Base-by-base conservation (phyloP, 2,797 vertebrate species). In the Xiphorhynchus erythropygius region DNA sequence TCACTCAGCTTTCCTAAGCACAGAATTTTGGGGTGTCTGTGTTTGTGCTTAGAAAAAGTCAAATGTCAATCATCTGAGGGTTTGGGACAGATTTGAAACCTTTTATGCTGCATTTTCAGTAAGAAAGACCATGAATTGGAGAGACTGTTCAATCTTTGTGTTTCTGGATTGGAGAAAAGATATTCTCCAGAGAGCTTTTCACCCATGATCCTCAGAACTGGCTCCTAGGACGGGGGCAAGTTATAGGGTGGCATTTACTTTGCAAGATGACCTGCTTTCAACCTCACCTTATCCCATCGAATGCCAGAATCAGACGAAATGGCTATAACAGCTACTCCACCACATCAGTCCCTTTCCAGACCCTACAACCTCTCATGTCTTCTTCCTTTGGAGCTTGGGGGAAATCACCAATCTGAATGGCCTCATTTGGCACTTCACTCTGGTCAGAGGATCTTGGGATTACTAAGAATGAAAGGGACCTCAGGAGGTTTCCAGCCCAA, bases 221-320 rank as follows among this genome's bases (percentile, higher is more conserved):
- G 2, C 9, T 52, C 9, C 2, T 2, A 49, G 12, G 16, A 37
- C 46, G 3, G 4, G 3, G 16, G 46, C 8, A 46, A 3, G 15
- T 41, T 41, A 27, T 10, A 56, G 56, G 46, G 24, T 47, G 52
- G 15, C 42, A 63, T 74, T 74, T 33, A 27, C 5, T 74, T 75
- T 24, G 11, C 3, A 32, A n/a, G 18, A 5, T 68, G 24, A 33
- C 10, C 30, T 35, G 3, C 1, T 68, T 42, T 92, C 70, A 86
- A 21, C 27, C 11, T 75, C 27, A 35, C 21, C 18, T 69, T 76
- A 30, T 71, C 27, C 11, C 21, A 25, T 46, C 47, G 41, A 39
- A 49, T 46, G 16, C 14, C 69, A 47, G 56, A 86, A 7, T 39
- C n/a, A 42, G 33, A 50, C 46, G 52, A 87, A 63, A 24, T 19